phyloP scores from a whole-genome alignment of 2,797 vertebrate species.

The Neopelma chrysocephalum region DNA sequence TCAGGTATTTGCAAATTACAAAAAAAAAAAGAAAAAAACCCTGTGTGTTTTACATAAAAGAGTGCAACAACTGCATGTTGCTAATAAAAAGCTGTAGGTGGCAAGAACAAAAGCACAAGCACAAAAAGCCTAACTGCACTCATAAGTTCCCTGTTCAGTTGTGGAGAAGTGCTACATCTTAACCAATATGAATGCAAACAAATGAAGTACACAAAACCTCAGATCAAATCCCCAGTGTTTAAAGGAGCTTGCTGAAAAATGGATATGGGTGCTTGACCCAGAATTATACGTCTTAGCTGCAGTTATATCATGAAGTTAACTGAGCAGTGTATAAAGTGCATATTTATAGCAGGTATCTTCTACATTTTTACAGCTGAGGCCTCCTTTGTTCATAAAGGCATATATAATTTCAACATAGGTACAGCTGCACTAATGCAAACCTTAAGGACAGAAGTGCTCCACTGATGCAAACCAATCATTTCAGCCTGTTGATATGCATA shows the following conservation, averaged over 20 bases:
- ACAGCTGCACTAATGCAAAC: background rate
- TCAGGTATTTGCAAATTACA: background rate
- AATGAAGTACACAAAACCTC: background rate
- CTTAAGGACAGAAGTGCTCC: background rate
- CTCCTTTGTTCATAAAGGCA: background rate
- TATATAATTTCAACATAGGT: background rate
- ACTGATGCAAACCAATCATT: background rate
- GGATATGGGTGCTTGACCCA: background rate
- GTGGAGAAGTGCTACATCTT: background rate
- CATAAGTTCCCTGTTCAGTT: background rate
- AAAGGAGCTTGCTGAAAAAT: background rate
- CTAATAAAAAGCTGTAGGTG: background rate
- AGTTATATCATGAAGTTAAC: background rate
- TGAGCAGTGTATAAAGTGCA: background rate
- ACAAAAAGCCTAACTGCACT: background rate
- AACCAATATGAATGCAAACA: background rate
- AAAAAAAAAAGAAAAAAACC: background rate
- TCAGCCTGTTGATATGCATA: background rate
- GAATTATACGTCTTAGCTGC: background rate
- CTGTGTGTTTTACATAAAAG: accelerated
- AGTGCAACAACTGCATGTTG: background rate
- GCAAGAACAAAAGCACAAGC: background rate
- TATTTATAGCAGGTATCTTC: background rate
- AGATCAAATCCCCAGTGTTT: background rate
- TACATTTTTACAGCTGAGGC: background rate